Evolutionary conservation across 2,113 vertebrate species (phyloP).

Genomic region (Setophaga coronata): DNA sequence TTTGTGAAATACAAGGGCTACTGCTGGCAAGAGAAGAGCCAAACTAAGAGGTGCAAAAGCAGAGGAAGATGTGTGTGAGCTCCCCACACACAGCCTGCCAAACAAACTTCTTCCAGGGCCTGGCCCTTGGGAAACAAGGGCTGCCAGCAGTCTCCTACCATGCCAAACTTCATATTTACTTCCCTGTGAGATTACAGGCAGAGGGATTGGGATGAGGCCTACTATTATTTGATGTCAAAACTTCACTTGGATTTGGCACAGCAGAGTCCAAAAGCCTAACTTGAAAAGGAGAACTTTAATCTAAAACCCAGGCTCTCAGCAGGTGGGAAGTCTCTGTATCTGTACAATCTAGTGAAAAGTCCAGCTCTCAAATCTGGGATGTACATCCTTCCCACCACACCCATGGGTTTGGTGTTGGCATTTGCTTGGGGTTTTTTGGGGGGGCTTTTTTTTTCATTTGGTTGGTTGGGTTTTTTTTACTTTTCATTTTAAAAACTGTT

Average conservation of each 20-base stretch:
- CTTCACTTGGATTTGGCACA: neutral
- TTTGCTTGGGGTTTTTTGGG: rapidly evolving
- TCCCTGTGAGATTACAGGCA: neutral
- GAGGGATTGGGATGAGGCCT: neutral
- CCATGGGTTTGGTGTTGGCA: neutral
- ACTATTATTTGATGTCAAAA: neutral
- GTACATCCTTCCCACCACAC: neutral
- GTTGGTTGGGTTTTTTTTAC: neutral
- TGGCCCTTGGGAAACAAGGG: neutral
- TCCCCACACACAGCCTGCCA: neutral
- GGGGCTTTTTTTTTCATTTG: rapidly evolving
- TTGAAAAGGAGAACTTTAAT: neutral
- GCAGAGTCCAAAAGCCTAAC: neutral
- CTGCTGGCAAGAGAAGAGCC: neutral
- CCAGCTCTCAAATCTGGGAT: neutral
- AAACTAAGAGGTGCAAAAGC: neutral
- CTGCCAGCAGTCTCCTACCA: neutral
- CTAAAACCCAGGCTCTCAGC: neutral
- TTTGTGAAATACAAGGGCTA: neutral
- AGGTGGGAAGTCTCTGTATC: neutral
- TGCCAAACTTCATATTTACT: neutral
- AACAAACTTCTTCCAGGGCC: neutral
- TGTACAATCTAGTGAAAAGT: neutral
- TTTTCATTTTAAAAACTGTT: neutral
- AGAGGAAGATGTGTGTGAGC: neutral